Base-by-base conservation (phyloP, 2,113 vertebrate species). In the Pteruthius melanotis region DNA sequence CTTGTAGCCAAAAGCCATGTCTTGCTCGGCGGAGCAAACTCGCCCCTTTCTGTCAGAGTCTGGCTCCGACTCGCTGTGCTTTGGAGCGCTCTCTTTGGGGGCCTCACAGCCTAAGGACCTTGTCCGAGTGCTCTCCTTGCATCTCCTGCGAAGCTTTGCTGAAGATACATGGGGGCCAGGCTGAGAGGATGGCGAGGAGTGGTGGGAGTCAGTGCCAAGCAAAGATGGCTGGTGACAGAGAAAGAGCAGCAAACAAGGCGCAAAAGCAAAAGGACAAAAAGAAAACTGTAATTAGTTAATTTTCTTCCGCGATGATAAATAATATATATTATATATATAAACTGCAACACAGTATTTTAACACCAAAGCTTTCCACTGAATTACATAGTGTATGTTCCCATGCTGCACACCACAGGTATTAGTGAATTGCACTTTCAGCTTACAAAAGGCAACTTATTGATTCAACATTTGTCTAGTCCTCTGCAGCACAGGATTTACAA, bases 201-300 rank as follows among this genome's bases (percentile, higher is more conserved):
- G 97, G 95, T 78, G 89, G 94, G 99, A 98, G 90, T 98, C 98
- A 71, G 97, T 90, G 90, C 97, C 98, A 97, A 98, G 98, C 93
- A 97, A 95, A 93, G 96, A 91, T 90, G 98, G 97, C 98, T 98
- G 96, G 98, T 97, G 97, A 92, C 87, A 94, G 92, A 96, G 93
- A 93, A 97, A 97, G 97, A 97, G 97, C 97, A 92, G 98, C 97
- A 87, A 98, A 98, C 98, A 96, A 98, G 98, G 97, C 98, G 98
- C 98, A 97, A 97, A 98, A 98, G 98, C 98, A 98, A 98, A 98
- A 98, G 98, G 98, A 99, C 98, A 98, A 99, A 98, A 99, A 99
- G 98, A 98, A 99, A 99, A 98, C 98, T 98, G 98, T 97, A 96
- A 99, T 99, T 99, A 99, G 99, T 99, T 98, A 98, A 98, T 98